Evolutionary conservation across 2,797 vertebrate genomes (phyloP).

Genomic region (Australoheros facetus): DNA sequence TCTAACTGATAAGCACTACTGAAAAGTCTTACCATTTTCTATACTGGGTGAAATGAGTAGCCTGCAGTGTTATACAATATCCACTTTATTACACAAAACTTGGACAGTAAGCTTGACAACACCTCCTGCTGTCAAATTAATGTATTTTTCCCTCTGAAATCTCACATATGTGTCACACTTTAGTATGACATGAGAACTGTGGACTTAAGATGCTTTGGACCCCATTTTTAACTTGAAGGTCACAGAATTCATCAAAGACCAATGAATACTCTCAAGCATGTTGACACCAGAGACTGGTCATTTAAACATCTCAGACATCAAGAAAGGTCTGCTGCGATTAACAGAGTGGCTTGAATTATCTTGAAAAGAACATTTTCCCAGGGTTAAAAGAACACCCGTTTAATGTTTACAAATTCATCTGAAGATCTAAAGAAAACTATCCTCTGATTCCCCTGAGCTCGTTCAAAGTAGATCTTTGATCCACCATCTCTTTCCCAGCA

Average conservation of each 20-base stretch:
- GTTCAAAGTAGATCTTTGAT: conserved; percentile 62
- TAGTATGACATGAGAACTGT: conserved; percentile 1
- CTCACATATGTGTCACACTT: background rate
- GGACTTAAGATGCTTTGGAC: background rate
- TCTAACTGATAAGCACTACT: no score
- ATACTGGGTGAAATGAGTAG: no score
- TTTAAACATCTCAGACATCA: conserved; percentile 34
- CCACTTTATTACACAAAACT: no score
- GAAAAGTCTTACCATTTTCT: no score
- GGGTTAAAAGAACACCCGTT: conserved; percentile 45
- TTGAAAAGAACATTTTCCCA: conserved; percentile 29
- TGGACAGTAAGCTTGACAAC: no score
- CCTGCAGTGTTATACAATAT: no score
- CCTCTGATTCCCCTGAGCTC: conserved; percentile 44
- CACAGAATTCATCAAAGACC: conserved; percentile 34
- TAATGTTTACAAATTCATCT: conserved; percentile 57
- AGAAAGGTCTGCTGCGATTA: conserved; percentile 18
- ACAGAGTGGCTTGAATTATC: conserved; percentile 12
- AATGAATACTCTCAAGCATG: conserved; percentile 2
- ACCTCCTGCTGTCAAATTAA: background rate
- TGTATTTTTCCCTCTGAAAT: background rate
- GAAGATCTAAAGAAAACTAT: conserved; percentile 48
- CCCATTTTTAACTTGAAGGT: conserved; percentile 38
- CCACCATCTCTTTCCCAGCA: conserved; percentile 54
- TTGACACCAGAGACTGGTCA: conserved; percentile 19